Evolutionary conservation across 2,113 vertebrate species (phyloP).

Genomic region (Corythornis madagascariensis): DNA sequence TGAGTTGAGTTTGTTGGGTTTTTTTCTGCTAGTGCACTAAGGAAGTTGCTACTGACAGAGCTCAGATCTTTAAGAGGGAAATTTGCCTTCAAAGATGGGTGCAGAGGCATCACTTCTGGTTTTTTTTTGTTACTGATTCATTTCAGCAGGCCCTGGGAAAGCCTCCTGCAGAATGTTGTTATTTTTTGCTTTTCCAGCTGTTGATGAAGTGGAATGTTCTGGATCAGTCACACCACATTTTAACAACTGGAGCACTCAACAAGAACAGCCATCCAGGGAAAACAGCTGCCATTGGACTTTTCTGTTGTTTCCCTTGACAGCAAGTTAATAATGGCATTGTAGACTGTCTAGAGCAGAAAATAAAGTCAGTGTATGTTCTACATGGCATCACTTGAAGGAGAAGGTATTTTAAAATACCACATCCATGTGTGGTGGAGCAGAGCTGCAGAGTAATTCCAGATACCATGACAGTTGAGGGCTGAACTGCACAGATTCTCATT

Average conservation of each 20-base stretch:
- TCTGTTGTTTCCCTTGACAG: not conserved
- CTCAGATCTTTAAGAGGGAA: not conserved
- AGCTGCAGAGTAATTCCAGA: not conserved
- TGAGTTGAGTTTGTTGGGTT: not conserved
- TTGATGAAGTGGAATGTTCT: constrained; percentile 33
- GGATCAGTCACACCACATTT: constrained; percentile 25
- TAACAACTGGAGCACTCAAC: constrained; percentile 11
- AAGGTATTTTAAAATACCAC: not conserved
- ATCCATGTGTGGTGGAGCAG: not conserved
- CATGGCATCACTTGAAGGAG: not conserved
- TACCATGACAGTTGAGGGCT: fast-evolving
- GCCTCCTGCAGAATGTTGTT: constrained; percentile 17
- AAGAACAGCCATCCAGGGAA: constrained; percentile 27
- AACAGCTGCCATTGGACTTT: constrained; percentile 5
- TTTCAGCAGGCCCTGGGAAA: constrained; percentile 37
- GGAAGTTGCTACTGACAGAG: constrained; percentile 17
- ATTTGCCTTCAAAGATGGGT: not conserved
- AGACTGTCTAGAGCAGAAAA: not conserved
- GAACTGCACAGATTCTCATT: not conserved
- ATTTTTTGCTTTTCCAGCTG: constrained; percentile 50
- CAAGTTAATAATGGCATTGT: not conserved
- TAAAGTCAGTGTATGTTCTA: not conserved
- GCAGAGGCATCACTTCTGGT: constrained; percentile 13
- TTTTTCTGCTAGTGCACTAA: not conserved
- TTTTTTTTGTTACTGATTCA: constrained; percentile 45